phyloP scores from a whole-genome alignment of 2,888 invertebrate genomes.

The Acrobasis repandana region DNA sequence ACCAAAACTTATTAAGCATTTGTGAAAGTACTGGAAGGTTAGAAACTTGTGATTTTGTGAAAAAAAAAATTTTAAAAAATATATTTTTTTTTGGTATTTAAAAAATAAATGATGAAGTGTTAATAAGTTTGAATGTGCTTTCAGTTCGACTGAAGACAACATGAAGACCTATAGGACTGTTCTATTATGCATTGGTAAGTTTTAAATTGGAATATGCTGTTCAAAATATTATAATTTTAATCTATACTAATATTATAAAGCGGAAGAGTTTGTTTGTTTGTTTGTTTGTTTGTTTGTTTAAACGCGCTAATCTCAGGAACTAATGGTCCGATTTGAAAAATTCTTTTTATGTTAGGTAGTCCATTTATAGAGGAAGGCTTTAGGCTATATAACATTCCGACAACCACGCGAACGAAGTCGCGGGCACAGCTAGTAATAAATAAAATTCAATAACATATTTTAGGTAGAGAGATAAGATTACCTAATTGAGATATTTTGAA shows the following conservation, averaged over 20 bases:
- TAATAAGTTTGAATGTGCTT: conserved; percentile 52
- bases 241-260: too few species aligned
- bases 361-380: too few species aligned
- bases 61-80: conserved; percentile 24
- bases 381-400: too few species aligned
- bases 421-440: too few species aligned
- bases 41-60: conserved; percentile 33
- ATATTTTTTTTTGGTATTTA: conserved; percentile 31
- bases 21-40: conserved; percentile 77
- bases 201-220: neutral
- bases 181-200: conserved; percentile 70
- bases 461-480: conserved; percentile 4
- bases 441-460: too few species aligned
- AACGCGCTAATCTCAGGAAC: too few species aligned
- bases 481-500: neutral
- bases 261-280: too few species aligned
- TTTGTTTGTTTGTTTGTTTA: too few species aligned
- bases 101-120: conserved; percentile 39
- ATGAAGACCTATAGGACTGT: conserved; percentile 67
- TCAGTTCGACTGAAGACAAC: conserved; percentile 71
- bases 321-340: too few species aligned
- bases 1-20: conserved; percentile 47
- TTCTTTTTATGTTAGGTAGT: too few species aligned
- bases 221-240: too few species aligned
- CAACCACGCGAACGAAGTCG: too few species aligned